These are phyloP conservation scores for Apostichopus californicus DNA, from an alignment of 35 echinoderm and acorn worm species.

Conservation along the genomic window DNA sequence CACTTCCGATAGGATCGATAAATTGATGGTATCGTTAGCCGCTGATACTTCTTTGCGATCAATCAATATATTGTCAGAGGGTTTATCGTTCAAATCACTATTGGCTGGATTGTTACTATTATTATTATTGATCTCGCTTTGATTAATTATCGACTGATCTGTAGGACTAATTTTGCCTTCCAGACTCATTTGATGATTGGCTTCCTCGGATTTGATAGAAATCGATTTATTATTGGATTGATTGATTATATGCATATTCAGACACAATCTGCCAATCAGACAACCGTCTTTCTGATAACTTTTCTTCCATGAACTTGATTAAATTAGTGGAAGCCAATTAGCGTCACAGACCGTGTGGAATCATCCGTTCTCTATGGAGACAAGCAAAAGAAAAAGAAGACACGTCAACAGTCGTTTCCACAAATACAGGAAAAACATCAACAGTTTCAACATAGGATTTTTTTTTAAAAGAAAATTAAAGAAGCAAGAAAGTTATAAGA, in stretches of 20 bases:
- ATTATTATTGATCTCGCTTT: conserved; percentile 5
- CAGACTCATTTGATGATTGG: background rate
- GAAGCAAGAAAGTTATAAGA: no score
- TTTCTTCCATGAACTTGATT: conserved; percentile 16
- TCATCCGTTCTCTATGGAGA: background rate
- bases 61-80: background rate
- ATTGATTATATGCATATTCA: background rate
- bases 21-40: background rate
- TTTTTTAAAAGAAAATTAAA: no score
- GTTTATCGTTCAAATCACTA: background rate
- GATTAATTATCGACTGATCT: background rate
- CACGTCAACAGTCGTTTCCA: no score
- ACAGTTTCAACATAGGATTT: no score
- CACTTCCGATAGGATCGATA: conserved; percentile 14
- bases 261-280: conserved; percentile 27
- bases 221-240: background rate
- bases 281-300: background rate
- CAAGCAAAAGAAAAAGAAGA: background rate
- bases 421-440: no score
- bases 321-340: background rate
- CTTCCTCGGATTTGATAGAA: conserved; percentile 1
- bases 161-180: background rate
- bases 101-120: background rate
- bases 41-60: background rate
- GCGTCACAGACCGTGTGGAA: background rate